phyloP scores from a whole-genome alignment of 2,888 invertebrate species.

The Lobophora halterata region DNA sequence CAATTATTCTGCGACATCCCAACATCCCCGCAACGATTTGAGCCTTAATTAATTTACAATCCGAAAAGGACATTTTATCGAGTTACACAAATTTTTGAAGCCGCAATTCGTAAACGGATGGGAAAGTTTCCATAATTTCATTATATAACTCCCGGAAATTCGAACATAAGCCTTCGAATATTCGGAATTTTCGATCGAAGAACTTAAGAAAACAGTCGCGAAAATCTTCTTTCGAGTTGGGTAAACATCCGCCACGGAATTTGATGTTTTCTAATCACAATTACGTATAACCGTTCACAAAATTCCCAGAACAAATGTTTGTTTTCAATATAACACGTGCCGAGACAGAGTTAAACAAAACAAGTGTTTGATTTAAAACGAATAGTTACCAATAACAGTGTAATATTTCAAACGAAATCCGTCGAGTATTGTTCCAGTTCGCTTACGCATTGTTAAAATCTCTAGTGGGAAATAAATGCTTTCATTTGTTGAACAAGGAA shows the following conservation, averaged over 20 bases:
- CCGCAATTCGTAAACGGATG: constrained; percentile 39
- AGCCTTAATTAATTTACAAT: constrained; percentile 47
- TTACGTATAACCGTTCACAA: constrained; percentile 14
- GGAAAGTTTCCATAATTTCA: constrained; percentile 44
- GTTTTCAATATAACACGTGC: constrained; percentile 19
- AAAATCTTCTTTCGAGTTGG: constrained; percentile 27
- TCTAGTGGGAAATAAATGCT: constrained; percentile 10
- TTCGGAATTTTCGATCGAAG: constrained; percentile 17
- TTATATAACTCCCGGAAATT: constrained; percentile 37
- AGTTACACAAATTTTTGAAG: constrained; percentile 39
- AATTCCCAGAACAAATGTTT: constrained; percentile 23
- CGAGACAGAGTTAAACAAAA: constrained; percentile 11
- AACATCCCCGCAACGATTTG: constrained; percentile 24
- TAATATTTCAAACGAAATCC: constrained; percentile 22
- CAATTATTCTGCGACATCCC: constrained; percentile 41
- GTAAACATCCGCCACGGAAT: constrained; percentile 28
- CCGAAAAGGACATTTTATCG: constrained; percentile 43
- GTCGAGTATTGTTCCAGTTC: constrained; percentile 25
- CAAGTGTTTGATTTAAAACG: constrained; percentile 18
- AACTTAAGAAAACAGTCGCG: constrained; percentile 23
- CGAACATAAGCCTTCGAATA: constrained; percentile 26
- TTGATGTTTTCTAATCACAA: constrained; percentile 17
- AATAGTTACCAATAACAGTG: constrained; percentile 16
- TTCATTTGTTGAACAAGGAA: constrained; percentile 13
- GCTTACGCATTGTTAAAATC: constrained; percentile 25